Base-by-base conservation (phyloP, 2,113 vertebrate species). In the Sardina pilchardus region DNA sequence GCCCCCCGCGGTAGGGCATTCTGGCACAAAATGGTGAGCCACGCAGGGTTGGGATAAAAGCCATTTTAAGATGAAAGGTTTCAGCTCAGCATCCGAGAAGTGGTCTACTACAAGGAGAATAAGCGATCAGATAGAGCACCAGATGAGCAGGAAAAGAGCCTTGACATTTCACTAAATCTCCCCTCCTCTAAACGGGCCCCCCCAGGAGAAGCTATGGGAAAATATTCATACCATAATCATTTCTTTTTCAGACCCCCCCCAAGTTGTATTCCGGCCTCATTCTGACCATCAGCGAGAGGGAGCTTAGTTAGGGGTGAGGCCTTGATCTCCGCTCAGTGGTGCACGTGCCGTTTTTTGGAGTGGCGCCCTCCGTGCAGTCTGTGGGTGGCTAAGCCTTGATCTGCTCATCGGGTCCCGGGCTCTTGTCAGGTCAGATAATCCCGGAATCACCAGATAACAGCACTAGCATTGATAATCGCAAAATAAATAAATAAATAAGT, bases 301-400 rank as follows among this genome's bases (percentile, higher is more conserved):
- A 84, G 89, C 88, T 88, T 88, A 88, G 85, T 91, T 89, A 89
- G 89, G 92, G 92, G 92, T 92, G 88, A 89, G 92, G 90, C 91
- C 91, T 92, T 93, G 93, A 94, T 94, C 93, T 93, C 84, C 53
- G 12, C 17, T 48, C 88, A 91, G 88, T 91, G 91, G 91, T 92
- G 92, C 93, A 90, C 91, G 89, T 91, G 88, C 90, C 87, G 90
- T 92, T 92, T 75, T 93, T 78, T 93, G 91, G 90, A 90, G 88
- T 85, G 89, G 87, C 92, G 92, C 91, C 92, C 90, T 91, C 88
- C 86, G 93, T 91, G 90, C 93, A 92, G 91, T 86, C 86, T 85
- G 91, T 89, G 90, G 89, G 88, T 90, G 91, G 91, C 92, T 92
- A 91, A 93, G 90, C 93, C 93, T 93, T 94, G 90, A 95, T 93